A percentile compares a stretch with the other conserved stretches of the same genome.
These are phyloP conservation scores for Herminia tarsipennalis DNA, from an alignment of 2,888 invertebrate genomes.

Conservation along the genomic window DNA sequence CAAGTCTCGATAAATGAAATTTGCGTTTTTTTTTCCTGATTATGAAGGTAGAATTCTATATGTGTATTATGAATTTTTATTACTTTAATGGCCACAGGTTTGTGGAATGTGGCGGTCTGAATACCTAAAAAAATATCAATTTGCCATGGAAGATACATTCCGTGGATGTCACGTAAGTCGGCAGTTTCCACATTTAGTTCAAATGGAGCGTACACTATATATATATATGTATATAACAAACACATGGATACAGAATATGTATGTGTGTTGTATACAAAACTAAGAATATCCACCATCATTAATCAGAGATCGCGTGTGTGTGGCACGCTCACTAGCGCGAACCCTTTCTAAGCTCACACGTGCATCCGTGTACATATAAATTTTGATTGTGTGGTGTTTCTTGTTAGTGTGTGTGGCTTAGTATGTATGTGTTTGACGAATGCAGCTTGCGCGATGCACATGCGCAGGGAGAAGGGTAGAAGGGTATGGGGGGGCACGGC, in stretches of 20 bases:
- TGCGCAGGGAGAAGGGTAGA: conserved; percentile 55
- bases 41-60: no score
- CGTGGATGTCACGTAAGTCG: conserved; percentile 61
- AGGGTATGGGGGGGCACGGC: conserved; percentile 60
- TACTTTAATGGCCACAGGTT: background rate
- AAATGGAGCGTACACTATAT: conserved; percentile 45
- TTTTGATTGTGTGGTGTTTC: conserved; percentile 22
- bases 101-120: conserved; percentile 1
- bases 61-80: no score
- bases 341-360: conserved; percentile 51
- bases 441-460: conserved; percentile 72
- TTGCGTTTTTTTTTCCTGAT: no score
- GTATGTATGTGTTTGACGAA: conserved; percentile 48
- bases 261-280: conserved; percentile 41
- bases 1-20: no score
- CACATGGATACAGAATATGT: conserved; percentile 26
- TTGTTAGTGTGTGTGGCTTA: conserved; percentile 29
- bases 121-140: conserved; percentile 21
- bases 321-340: conserved; percentile 49
- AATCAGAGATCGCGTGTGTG: conserved; percentile 50
- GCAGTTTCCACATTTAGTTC: conserved; percentile 66
- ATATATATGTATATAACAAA: conserved; percentile 46
- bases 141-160: conserved; percentile 43
- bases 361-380: conserved; percentile 30
- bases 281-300: conserved; percentile 56